Conservation (phyloP, 2,797 vertebrate species). For the Lophius americanus region DNA sequence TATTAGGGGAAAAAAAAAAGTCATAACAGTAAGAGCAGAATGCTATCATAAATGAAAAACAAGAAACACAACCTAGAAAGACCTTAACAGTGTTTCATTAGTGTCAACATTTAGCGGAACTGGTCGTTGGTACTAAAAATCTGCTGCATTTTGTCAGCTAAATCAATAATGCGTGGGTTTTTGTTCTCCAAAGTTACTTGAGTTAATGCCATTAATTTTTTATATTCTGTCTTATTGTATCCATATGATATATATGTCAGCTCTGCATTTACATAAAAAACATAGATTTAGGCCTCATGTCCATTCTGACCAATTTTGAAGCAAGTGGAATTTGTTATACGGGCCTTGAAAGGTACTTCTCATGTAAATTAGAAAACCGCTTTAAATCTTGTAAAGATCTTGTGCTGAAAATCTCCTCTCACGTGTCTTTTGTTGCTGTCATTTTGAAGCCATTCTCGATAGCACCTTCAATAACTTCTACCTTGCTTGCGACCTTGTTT, state of each 20-base stretch:
- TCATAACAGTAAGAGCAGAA: neutral
- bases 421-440: conserved; percentile 6
- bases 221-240: neutral
- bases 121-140: neutral
- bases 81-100: neutral
- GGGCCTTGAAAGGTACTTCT: neutral
- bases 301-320: neutral
- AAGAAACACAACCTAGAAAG: neutral
- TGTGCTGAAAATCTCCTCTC: neutral
- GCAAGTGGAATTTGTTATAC: neutral
- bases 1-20: neutral
- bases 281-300: neutral
- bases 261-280: neutral
- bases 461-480: conserved; percentile 6
- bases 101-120: neutral
- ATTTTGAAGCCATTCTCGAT: conserved; percentile 25
- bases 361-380: neutral
- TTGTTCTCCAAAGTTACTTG: neutral
- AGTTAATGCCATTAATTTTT: neutral
- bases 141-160: too few relatives aligned
- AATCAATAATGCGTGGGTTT: neutral
- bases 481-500: neutral
- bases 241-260: neutral
- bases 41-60: neutral
- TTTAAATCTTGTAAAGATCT: too few relatives aligned